phyloP scores from a whole-genome alignment of 2,888 invertebrate species.

The Drosophila formosana region DNA sequence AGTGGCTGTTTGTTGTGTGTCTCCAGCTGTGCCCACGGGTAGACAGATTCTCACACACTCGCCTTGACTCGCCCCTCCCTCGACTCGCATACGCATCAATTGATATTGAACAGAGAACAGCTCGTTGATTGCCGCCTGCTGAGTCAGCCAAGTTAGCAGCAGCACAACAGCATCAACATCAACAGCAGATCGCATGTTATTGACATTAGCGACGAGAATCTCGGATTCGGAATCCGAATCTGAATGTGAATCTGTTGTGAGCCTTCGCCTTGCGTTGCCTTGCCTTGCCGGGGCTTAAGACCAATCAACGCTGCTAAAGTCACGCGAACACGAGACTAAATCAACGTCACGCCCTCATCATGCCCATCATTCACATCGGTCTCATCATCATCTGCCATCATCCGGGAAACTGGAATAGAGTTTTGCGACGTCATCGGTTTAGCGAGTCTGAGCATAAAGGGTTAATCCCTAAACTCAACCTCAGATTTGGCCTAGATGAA shows the following conservation, averaged over 20 bases:
- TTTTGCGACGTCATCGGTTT: constrained; percentile 52
- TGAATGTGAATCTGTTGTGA: constrained; percentile 44
- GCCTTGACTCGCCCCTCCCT: background rate
- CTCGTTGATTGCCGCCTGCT: constrained; percentile 74
- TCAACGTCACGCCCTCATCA: constrained; percentile 40
- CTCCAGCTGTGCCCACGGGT: constrained; percentile 27
- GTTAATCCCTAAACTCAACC: constrained; percentile 34
- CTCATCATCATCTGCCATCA: constrained; percentile 21
- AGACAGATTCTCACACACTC: constrained; percentile 2
- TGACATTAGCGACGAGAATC: constrained; percentile 55
- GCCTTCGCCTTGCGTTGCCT: constrained; percentile 27
- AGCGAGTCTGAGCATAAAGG: constrained; percentile 11
- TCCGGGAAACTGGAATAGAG: constrained; percentile 26
- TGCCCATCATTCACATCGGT: constrained; percentile 11
- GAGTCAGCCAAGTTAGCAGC: constrained; percentile 65
- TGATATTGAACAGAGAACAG: constrained; percentile 56
- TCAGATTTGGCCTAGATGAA: constrained; percentile 1
- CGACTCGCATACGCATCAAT: constrained; percentile 21
- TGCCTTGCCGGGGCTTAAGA: constrained; percentile 46
- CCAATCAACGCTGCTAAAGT: constrained; percentile 67
- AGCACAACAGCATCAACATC: constrained; percentile 34
- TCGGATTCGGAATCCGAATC: constrained; percentile 26
- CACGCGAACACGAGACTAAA: constrained; percentile 35
- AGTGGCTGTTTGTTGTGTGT: constrained; percentile 25
- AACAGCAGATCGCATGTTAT: constrained; percentile 62